Percentiles rank a stretch among this genome's conserved stretches.
Evolutionary conservation across 2,113 vertebrate species (phyloP).

Genomic region (Acanthochromis polyacanthus): DNA sequence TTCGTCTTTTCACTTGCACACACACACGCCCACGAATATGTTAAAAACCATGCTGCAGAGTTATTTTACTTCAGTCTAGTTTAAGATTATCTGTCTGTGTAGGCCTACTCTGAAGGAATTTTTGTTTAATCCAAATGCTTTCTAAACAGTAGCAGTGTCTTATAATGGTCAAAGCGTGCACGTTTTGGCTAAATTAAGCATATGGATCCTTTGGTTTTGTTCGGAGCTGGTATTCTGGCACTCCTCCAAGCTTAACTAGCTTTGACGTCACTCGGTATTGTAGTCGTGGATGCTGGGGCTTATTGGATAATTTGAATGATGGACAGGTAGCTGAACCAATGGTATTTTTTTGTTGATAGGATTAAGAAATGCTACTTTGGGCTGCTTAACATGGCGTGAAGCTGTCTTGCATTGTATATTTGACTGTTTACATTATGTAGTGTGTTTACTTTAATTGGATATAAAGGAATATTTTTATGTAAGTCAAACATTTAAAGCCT

Average conservation of each 20-base stretch:
- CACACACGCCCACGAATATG: no score
- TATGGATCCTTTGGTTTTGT: constrained; percentile 4
- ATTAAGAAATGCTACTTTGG: constrained; percentile 56
- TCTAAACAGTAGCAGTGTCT: constrained; percentile 13
- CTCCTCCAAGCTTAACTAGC: constrained; percentile 52
- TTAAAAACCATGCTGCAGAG: neutral
- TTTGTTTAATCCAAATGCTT: constrained; percentile 3
- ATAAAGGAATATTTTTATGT: no score
- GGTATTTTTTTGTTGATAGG: constrained; percentile 29
- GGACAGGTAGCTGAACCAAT: constrained; percentile 41
- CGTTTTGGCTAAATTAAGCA: constrained; percentile 31
- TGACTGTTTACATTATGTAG: neutral
- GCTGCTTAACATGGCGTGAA: constrained; percentile 39
- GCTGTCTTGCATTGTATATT: constrained; percentile 16
- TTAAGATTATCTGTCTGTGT: neutral
- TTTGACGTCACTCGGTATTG: constrained; percentile 61
- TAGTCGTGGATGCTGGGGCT: constrained; percentile 52
- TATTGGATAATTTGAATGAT: constrained; percentile 54
- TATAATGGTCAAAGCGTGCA: neutral
- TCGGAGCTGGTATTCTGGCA: constrained; percentile 42
- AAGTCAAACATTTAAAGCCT: no score
- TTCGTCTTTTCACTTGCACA: neutral
- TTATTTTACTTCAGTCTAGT: neutral
- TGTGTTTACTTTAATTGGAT: no score
- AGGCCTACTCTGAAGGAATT: neutral